Conservation (phyloP, 2,113 vertebrate genomes). For the Excalfactoria chinensis region DNA sequence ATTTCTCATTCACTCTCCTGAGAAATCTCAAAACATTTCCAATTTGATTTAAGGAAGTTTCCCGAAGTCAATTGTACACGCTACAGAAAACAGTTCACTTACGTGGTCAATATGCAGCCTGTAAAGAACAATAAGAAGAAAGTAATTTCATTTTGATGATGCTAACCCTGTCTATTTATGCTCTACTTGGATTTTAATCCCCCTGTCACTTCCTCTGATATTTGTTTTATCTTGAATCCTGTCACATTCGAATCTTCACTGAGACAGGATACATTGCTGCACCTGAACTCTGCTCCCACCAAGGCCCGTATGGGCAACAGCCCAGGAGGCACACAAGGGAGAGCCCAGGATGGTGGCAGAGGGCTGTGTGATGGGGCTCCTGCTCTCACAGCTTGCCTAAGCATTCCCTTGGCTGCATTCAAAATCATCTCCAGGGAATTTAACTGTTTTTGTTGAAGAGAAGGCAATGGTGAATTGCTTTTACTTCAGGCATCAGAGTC, state of each 20-base stretch:
- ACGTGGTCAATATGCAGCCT: conserved; percentile 70
- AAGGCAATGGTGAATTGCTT: background rate
- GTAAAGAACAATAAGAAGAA: conserved; percentile 72
- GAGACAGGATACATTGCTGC: background rate
- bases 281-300: background rate
- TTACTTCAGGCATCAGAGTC: background rate
- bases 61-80: conserved; percentile 69
- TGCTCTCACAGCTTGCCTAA: background rate
- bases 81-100: conserved; percentile 66
- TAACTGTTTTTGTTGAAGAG: background rate
- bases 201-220: conserved; percentile 30
- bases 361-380: background rate
- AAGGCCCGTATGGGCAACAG: background rate
- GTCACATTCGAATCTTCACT: conserved; percentile 3
- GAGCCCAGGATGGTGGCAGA: background rate
- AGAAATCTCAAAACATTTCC: conserved; percentile 69
- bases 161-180: conserved; percentile 57
- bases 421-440: background rate
- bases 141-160: conserved; percentile 72
- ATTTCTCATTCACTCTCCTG: conserved; percentile 73
- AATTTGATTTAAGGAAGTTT: conserved; percentile 76
- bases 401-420: background rate
- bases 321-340: background rate
- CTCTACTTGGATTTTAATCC: conserved; percentile 55
- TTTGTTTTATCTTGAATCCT: background rate